Base-by-base conservation (phyloP, 2,888 invertebrate species). In the Neuroscelio doddi region DNA sequence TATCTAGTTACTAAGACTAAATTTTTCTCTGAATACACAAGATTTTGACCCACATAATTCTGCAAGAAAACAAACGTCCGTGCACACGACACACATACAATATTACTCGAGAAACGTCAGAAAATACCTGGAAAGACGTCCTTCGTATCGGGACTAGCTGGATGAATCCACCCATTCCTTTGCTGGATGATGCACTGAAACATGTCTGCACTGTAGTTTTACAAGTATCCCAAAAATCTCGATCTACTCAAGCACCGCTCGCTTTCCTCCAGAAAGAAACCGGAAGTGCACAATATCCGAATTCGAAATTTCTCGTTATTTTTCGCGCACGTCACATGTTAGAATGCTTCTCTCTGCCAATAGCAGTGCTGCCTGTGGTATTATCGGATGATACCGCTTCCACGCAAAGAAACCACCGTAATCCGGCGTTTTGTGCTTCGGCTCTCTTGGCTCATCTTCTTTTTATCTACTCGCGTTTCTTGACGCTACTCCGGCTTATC, bases 111-210 rank as follows among this genome's bases (percentile, higher is more conserved):
- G 30, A 30, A 10, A 30, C 30, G 10, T 30, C 36, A n/a, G n/a
- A n/a, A 21, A 38, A 17, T 88, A 92, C 92, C 92, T 90, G 92
- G 91, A 85, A 90, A 91, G 21, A 91, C 90, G 83, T 90, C 90
- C 83, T 89, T 89, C 82, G 89, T 88, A 84, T 92, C 91, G 70
- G 91, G 90, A 80, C 89, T 90, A 79, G 89, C 88, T 69, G 90
- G 89, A 85, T 90, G 89, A 80, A 90, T 90, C 92, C 92, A 92
- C 82, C 91, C 92, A 83, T 90, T 90, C 80, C 89, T 89, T 86
- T 92, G 92, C 86, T 92, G 92, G 82, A 92, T 92, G 79, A 93
- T 92, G 85, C 93, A 93, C 87, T 93, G 93, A 86, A 93, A 93
- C 93, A 93, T 93, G 75, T 51, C 65, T 75, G 62, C 49, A n/a